A percentile compares a stretch with the other conserved stretches of the same genome.
These are phyloP conservation scores for Entomobrya multifasciata DNA, from an alignment of 2,888 invertebrate genomes.

Conservation along the genomic window DNA sequence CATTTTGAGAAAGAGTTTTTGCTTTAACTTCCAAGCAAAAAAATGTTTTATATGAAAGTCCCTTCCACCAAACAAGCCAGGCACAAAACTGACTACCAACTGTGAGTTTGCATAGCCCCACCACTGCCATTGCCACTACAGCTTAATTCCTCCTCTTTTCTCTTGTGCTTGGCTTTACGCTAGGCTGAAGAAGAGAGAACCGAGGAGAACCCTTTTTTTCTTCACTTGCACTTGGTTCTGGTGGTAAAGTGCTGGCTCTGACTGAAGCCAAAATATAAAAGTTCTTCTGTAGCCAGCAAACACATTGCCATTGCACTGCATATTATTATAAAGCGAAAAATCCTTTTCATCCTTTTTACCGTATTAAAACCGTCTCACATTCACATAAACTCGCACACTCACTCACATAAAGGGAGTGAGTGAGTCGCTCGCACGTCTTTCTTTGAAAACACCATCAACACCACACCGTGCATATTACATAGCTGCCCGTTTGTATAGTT, in stretches of 20 bases:
- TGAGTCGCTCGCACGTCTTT: conserved; percentile 14
- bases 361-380: conserved; percentile 21
- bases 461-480: neutral
- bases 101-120: conserved; percentile 14
- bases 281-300: neutral
- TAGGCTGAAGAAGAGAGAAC: conserved; percentile 6
- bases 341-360: conserved; percentile 40
- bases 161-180: conserved; percentile 7
- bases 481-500: too few relatives aligned
- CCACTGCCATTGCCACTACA: conserved; percentile 18
- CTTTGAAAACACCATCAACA: neutral
- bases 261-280: conserved; percentile 27
- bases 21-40: too few relatives aligned
- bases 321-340: conserved; percentile 32
- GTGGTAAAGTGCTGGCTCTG: too few relatives aligned
- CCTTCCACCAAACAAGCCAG: too few relatives aligned
- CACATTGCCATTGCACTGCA: conserved; percentile 13
- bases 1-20: too few relatives aligned
- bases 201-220: conserved; percentile 8
- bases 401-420: conserved; percentile 6
- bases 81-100: too few relatives aligned
- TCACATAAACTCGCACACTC: conserved; percentile 11
- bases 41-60: too few relatives aligned
- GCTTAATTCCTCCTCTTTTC: conserved; percentile 32
- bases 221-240: neutral